Percentiles rank a stretch among this genome's conserved stretches.
Evolutionary conservation across 2,797 vertebrate genomes (phyloP).

Genomic region (Alectoris magna): DNA sequence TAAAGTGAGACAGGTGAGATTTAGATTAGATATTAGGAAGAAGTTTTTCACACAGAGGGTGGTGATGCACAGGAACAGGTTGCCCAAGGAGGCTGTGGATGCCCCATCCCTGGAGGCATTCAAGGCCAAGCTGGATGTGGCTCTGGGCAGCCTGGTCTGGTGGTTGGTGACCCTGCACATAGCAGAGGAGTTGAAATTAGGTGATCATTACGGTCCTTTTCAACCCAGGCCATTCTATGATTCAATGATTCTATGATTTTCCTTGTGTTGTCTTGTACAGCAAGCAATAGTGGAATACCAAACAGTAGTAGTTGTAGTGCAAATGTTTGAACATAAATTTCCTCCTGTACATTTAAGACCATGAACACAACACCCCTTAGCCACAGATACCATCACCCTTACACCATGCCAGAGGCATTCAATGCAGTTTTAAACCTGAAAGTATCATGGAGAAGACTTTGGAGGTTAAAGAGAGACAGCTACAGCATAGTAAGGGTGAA

Average conservation of each 20-base stretch:
- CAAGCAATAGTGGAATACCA: neutral
- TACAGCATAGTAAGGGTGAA: neutral
- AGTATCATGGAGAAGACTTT: neutral
- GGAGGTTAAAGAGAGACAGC: neutral
- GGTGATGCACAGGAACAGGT: no score
- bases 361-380: accelerated
- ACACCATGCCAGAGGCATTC: neutral
- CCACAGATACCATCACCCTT: accelerated
- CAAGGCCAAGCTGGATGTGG: no score
- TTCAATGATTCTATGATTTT: neutral
- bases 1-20: no score
- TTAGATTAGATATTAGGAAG: no score
- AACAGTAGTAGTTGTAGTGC: neutral
- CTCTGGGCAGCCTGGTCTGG: no score
- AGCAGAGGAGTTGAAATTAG: no score
- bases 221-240: no score
- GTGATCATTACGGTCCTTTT: no score
- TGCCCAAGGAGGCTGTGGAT: no score
- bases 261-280: neutral
- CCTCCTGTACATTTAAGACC: neutral
- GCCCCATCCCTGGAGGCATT: no score
- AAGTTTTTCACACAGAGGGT: no score
- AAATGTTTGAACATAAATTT: neutral
- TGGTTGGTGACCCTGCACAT: no score
- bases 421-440: neutral